Evolutionary conservation across 2,888 invertebrate species (phyloP).

Genomic region (Acholoe squamosa): DNA sequence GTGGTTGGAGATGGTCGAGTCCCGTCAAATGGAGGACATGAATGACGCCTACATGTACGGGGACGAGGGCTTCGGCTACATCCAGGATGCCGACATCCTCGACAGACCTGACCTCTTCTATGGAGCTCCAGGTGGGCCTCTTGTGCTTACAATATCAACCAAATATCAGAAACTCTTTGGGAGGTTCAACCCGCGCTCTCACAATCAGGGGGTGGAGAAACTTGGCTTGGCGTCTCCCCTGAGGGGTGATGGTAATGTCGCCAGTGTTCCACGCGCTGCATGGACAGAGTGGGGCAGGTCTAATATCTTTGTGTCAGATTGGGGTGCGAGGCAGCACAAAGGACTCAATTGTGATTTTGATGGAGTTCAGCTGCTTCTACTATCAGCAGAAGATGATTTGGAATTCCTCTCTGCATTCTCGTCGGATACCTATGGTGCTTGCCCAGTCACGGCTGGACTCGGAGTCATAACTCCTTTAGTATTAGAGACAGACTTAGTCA

Average conservation of each 20-base stretch:
- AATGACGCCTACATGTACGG: constrained; percentile 80
- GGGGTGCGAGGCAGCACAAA: neutral
- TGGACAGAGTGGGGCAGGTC: neutral
- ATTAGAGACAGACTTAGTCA: neutral
- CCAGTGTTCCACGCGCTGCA: neutral
- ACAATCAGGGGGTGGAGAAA: neutral
- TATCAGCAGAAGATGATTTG: neutral
- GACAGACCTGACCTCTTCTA: constrained; percentile 82
- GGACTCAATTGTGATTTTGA: neutral
- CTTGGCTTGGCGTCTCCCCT: neutral
- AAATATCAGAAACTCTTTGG: neutral
- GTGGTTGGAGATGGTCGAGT: constrained; percentile 98
- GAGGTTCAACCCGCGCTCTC: neutral
- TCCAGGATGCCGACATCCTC: constrained; percentile 82
- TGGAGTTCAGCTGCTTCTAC: neutral
- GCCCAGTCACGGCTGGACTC: neutral
- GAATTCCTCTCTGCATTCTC: neutral
- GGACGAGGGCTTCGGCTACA: constrained; percentile 79
- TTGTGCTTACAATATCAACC: neutral
- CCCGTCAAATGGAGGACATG: constrained; percentile 79
- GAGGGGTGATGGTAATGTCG: neutral
- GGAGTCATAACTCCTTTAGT: neutral
- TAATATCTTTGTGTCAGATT: neutral
- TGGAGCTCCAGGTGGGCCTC: constrained; percentile 71
- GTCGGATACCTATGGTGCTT: neutral